Evolutionary conservation across 2,888 invertebrate species (phyloP).

Genomic region (Aricia artaxerxes): DNA sequence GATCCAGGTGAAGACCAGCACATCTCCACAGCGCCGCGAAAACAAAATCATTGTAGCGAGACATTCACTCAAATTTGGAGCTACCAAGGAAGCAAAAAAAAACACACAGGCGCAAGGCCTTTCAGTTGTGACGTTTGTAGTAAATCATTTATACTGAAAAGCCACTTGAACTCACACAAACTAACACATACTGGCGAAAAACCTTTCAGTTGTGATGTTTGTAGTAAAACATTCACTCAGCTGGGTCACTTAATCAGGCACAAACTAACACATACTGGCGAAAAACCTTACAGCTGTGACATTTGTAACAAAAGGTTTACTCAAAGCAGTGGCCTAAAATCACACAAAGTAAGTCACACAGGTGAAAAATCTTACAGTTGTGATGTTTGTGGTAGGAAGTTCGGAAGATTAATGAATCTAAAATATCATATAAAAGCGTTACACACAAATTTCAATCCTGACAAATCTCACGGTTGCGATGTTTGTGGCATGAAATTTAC

Average conservation of each 20-base stretch:
- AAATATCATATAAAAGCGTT: neutral
- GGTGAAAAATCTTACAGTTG: neutral
- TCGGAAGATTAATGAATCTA: neutral
- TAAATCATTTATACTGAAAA: neutral
- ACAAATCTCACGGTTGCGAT: neutral
- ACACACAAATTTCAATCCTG: neutral
- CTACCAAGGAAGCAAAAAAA: neutral
- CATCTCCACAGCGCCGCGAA: neutral
- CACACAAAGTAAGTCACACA: neutral
- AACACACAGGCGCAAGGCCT: neutral
- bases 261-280: neutral
- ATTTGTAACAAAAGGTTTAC: neutral
- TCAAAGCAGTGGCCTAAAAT: neutral
- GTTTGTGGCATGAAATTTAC: slow-evolving; percentile 5
- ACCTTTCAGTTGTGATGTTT: neutral
- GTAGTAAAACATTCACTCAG: neutral
- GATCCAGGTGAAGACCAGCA: neutral
- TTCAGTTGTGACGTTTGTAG: neutral
- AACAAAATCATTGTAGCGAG: neutral
- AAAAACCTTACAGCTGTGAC: neutral
- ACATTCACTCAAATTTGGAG: neutral
- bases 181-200: slow-evolving; percentile 7
- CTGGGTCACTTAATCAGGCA: neutral
- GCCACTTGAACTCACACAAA: slow-evolving; percentile 1
- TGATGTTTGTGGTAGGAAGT: neutral